Base-by-base conservation (phyloP, 2,797 vertebrate genomes). In the Gila robusta region DNA sequence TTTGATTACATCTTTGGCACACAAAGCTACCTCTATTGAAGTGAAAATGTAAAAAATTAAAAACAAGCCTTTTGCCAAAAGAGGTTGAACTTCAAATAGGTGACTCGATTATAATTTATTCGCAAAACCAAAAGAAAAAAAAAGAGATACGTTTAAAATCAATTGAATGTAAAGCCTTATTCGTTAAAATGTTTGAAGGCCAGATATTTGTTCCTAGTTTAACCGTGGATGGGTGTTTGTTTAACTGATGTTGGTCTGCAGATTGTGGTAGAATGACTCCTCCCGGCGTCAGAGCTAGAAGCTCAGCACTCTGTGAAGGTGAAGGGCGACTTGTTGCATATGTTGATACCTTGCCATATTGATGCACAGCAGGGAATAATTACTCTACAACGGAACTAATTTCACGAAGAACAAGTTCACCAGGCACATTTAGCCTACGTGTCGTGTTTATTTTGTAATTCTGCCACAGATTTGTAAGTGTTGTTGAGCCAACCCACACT, bases 301-400 rank as follows among this genome's bases (percentile, higher is more conserved):
- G 35, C 62, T 26, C 59, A 62, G 11, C 59, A 32, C 12, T 44
- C 41, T 54, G 67, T 85, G 49, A 52, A 79, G 47, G 79, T 81
- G 23, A 76, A 77, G 17, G 71, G 44, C 32, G 39, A 86, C 85
- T 82, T 86, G 85, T 86, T 86, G 85, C 35, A 69, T 70, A 37
- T 64, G 16, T 26, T 77, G 64, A 28, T 7, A 72, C 28, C 54
- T 54, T 64, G 1, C 19, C 54, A 3, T 62, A 47, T 67, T 49
- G 77, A 49, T 72, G 37, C 14, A 41, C 47, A 49, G 47, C 47
- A 35, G 9, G 9, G 26, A 28, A 56, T 21, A 71, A 85, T 47
- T 71, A 59, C 49, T 26, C 83, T 10, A 26, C 35, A 79, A 17
- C 66, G 76, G 79, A 78, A 54, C 56, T 49, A 16, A 52, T 79